These are phyloP conservation scores for Dendroctonus valens DNA, from an alignment of 1,140 invertebrate species.

Conservation along the genomic window DNA sequence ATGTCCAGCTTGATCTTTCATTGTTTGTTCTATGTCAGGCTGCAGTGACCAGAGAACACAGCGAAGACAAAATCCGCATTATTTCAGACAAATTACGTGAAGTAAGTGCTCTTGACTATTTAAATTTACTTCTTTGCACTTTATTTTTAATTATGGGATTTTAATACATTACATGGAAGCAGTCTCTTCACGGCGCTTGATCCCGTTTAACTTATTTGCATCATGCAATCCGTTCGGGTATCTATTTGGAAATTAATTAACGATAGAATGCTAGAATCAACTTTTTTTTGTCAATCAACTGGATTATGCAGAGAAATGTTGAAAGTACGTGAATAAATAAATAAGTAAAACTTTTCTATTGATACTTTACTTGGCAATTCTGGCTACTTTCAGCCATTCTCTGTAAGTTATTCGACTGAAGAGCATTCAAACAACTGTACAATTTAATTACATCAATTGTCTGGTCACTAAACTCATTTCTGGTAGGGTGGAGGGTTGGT, in stretches of 20 bases:
- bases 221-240: no score
- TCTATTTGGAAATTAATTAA: no score
- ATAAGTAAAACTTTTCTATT: neutral
- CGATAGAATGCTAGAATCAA: no score
- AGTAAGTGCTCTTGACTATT: constrained; percentile 55
- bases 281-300: no score
- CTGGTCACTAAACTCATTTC: constrained; percentile 10
- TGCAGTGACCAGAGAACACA: constrained; percentile 63
- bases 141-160: constrained; percentile 8
- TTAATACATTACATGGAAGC: neutral
- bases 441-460: neutral
- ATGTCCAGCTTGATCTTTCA: constrained; percentile 12
- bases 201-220: neutral
- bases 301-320: neutral
- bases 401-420: no score
- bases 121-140: constrained; percentile 15
- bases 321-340: neutral
- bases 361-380: neutral
- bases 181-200: constrained; percentile 4
- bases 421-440: no score
- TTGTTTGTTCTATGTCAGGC: constrained; percentile 51
- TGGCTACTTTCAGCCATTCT: no score
- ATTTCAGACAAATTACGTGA: constrained; percentile 64
- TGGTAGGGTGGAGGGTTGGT: neutral
- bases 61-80: constrained; percentile 66